A percentile compares a stretch with the other conserved stretches of the same genome.
Evolutionary conservation across 2,113 vertebrate genomes (phyloP).

Genomic region (Ranitomeya imitator): DNA sequence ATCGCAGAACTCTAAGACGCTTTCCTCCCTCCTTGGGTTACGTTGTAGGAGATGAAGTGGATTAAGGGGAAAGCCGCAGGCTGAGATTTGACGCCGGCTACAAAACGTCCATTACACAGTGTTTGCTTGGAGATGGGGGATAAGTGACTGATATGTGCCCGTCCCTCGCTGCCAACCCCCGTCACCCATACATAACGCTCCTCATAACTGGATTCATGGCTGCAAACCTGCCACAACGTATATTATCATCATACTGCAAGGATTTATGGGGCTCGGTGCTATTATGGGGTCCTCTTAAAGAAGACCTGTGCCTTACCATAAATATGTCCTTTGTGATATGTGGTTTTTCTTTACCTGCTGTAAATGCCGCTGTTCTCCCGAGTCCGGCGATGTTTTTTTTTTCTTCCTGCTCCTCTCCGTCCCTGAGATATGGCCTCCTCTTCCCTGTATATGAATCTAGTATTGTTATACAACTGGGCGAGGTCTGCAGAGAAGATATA

Average conservation of each 20-base stretch:
- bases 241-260: not conserved
- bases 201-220: not conserved
- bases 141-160: not conserved
- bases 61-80: conserved; percentile 34
- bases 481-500: too few relatives aligned
- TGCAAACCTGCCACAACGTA: not conserved
- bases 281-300: too few relatives aligned
- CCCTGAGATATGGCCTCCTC: too few relatives aligned
- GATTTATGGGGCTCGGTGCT: too few relatives aligned
- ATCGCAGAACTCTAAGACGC: conserved; percentile 19
- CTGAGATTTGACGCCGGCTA: not conserved
- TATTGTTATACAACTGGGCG: too few relatives aligned
- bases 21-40: conserved; percentile 35
- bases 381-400: too few relatives aligned
- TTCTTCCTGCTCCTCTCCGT: too few relatives aligned
- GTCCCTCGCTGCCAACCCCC: not conserved
- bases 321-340: too few relatives aligned
- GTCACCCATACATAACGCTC: not conserved
- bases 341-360: too few relatives aligned
- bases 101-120: conserved; percentile 4
- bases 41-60: conserved; percentile 36
- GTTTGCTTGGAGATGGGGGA: not conserved
- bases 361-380: too few relatives aligned
- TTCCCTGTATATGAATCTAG: too few relatives aligned
- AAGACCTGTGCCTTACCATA: too few relatives aligned